Evolutionary conservation across 2,113 vertebrate genomes (phyloP), one percentile per base, ranked within the genome.

Genomic region (Hydrolagus affinis): DNA sequence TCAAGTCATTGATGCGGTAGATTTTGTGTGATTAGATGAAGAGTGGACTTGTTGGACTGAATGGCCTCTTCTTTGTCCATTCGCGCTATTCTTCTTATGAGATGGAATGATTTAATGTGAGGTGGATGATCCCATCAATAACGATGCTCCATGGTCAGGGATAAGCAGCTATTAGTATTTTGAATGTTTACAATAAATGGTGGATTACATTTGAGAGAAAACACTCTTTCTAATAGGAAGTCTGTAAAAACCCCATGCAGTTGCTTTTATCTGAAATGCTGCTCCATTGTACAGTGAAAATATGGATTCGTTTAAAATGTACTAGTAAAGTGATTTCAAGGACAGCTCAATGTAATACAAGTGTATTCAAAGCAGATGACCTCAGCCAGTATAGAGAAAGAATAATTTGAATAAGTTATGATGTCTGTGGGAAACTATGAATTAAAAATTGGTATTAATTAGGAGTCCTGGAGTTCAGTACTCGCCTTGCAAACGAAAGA

Each of bases 361-460:
- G 23, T 75, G 17, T 25, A 23, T 62, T 78, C 21, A 62, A 23
- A 62, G 76, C 57, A 25, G 76, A 15, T 78, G 57, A 62, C n/a
- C 76, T 62, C 57, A 59, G 60, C 76, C 57, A 78, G 2, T 25
- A 25, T 62, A 62, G 11, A 60, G 11, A 15, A 78, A 15, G 21
- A 23, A 11, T 78, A 78, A 60, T 78, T 78, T 62, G 76, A 78
- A 78, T 78, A 78, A 60, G 25, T 78, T 78, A 25, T 78, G 76
- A 62, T 59, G 75, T 59, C 75, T 60, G 59, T 14, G 25, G 76
- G n/a, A 78, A 4, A 28, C 15, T 62, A 23, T 60, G n/a, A 78
- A 78, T 78, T 78, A 25, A 78, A 60, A 60, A 60, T 78, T 62
- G 25, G n/a, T 78, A 78, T 59, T 72, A 78, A 78, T 78, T 78